phyloP scores from a whole-genome alignment of 1,140 invertebrate genomes.

The Polypedilum vanderplanki region DNA sequence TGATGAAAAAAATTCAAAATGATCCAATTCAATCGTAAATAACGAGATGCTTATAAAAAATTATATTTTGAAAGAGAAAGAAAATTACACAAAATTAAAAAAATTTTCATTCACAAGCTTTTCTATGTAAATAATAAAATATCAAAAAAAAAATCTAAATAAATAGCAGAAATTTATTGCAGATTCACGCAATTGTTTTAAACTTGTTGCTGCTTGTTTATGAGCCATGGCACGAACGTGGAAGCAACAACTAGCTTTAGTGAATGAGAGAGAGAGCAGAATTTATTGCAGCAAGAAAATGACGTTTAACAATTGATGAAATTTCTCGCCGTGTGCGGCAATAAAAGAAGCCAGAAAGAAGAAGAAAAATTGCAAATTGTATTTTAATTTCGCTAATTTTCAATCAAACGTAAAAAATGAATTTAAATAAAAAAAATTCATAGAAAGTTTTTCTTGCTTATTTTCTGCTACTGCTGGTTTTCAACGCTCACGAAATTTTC shows the following conservation, averaged over 20 bases:
- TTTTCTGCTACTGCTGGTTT: not conserved
- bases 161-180: not conserved
- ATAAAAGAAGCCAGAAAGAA: not conserved
- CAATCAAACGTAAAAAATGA: not conserved
- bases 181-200: conserved; percentile 9
- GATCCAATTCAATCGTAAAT: too few relatives aligned
- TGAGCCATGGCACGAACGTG: not conserved
- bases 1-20: too few relatives aligned
- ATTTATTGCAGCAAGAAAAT: conserved; percentile 3
- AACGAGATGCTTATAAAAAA: too few relatives aligned
- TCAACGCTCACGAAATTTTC: not conserved
- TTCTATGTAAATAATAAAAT: too few relatives aligned
- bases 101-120: too few relatives aligned
- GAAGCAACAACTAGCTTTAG: too few relatives aligned
- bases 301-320: conserved; percentile 4
- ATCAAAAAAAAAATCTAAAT: not conserved
- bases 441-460: not conserved
- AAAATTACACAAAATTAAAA: too few relatives aligned
- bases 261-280: not conserved
- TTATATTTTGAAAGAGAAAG: too few relatives aligned
- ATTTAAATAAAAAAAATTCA: not conserved
- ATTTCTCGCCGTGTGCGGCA: not conserved
- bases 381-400: conserved; percentile 5
- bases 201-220: not conserved
- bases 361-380: conserved; percentile 17